These are phyloP conservation scores for Callopanchax toddi DNA, from an alignment of 2,113 vertebrate genomes.

Conservation along the genomic window DNA sequence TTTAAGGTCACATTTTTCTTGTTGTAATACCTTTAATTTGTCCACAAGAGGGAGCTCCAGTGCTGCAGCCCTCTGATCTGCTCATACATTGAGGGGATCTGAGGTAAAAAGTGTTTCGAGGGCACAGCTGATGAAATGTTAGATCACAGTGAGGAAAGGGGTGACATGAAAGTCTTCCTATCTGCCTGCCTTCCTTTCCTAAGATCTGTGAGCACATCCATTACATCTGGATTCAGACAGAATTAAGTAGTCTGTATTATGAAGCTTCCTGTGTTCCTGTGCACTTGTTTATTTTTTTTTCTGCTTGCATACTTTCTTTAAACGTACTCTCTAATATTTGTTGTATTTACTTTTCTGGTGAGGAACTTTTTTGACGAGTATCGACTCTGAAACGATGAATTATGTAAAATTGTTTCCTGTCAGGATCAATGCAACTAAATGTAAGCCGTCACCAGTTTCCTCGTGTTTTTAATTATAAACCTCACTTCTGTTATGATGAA, in stretches of 20 bases:
- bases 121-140: conserved; percentile 69
- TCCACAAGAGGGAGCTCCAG: conserved; percentile 61
- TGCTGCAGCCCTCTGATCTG: conserved; percentile 8
- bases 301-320: conserved; percentile 16
- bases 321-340: background rate
- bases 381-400: conserved; percentile 6
- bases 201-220: conserved; percentile 45
- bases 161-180: conserved; percentile 64
- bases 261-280: conserved; percentile 52
- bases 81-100: conserved; percentile 32
- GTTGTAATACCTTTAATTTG: background rate
- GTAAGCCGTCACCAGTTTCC: conserved; percentile 23
- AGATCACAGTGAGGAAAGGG: conserved; percentile 48
- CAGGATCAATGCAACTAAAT: conserved; percentile 37
- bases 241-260: conserved; percentile 61
- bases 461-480: conserved; percentile 55
- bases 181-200: conserved; percentile 50
- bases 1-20: background rate
- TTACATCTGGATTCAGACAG: conserved; percentile 68
- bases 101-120: conserved; percentile 51
- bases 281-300: conserved; percentile 40
- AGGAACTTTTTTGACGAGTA: conserved; percentile 7
- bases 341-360: conserved; percentile 49
- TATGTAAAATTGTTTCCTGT: conserved; percentile 42
- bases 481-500: conserved; percentile 29